Conservation (phyloP, 2,113 vertebrate genomes). For the Pteronura brasiliensis region DNA sequence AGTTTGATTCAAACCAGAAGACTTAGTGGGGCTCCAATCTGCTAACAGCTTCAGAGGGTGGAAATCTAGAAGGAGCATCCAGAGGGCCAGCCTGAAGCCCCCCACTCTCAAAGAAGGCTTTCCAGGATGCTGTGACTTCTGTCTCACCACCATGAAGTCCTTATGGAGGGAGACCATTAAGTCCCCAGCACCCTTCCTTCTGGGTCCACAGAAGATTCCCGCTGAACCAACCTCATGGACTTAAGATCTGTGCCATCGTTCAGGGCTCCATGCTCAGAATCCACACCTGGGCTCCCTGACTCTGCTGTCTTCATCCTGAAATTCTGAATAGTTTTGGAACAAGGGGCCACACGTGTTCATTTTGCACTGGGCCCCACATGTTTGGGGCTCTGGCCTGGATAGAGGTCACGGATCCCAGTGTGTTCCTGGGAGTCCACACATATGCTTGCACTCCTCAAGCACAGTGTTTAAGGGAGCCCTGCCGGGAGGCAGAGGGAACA, state of each 20-base stretch:
- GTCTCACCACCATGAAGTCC: not conserved
- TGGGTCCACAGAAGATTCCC: no score
- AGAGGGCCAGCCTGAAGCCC: not conserved
- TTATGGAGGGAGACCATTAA: not conserved
- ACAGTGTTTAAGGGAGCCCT: not conserved
- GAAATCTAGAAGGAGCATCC: not conserved
- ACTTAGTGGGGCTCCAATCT: not conserved
- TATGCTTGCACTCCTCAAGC: not conserved
- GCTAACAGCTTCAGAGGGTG: not conserved
- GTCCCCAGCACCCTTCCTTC: not conserved
- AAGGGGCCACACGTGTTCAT: not conserved
- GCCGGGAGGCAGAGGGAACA: not conserved
- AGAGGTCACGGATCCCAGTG: not conserved
- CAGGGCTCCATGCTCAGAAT: not conserved
- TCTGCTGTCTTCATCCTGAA: not conserved
- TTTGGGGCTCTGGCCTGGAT: not conserved
- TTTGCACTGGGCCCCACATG: not conserved
- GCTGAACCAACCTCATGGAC: no score
- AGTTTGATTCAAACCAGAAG: not conserved
- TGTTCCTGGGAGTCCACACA: not conserved
- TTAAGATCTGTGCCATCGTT: fast-evolving
- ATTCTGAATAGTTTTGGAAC: not conserved
- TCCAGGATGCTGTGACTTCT: not conserved
- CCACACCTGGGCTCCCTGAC: fast-evolving
- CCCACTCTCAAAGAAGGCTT: not conserved